A percentile compares a stretch with the other conserved stretches of the same genome.
Conservation (phyloP, 2,888 invertebrate species). For the Megastigmus dorsalis region DNA sequence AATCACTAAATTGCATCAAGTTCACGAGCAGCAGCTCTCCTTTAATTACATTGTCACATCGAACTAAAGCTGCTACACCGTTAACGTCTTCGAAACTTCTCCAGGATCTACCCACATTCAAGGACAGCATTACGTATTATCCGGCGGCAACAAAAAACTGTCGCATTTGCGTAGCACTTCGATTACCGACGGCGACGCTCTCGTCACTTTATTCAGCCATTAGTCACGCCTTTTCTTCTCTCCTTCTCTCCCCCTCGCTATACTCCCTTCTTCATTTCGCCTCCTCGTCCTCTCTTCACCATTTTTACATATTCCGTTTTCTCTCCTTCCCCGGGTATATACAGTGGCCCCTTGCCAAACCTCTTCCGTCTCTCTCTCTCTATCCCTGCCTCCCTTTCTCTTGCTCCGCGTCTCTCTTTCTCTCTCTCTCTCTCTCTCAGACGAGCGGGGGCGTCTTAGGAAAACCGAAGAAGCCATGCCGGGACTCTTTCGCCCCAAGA, state of each 20-base stretch:
- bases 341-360: constrained; percentile 59
- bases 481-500: constrained; percentile 54
- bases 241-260: not conserved
- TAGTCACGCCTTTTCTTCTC: constrained; percentile 41
- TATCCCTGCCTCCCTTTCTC: no score
- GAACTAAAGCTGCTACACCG: no score
- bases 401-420: constrained; percentile 34
- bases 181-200: constrained; percentile 10
- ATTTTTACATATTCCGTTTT: constrained; percentile 53
- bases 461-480: constrained; percentile 37
- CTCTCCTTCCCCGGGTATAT: constrained; percentile 32
- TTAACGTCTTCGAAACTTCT: not conserved
- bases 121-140: no score
- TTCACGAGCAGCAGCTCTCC: no score
- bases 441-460: no score
- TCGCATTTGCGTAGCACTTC: constrained; percentile 19
- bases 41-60: no score
- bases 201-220: constrained; percentile 50
- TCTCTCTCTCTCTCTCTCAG: constrained; percentile 46
- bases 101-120: no score
- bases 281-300: constrained; percentile 18
- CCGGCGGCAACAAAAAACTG: constrained; percentile 25
- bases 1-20: no score
- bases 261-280: constrained; percentile 37
- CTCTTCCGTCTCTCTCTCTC: constrained; percentile 49